Evolutionary conservation across 2,888 invertebrate species (phyloP).

Genomic region (Endotricha flammealis): DNA sequence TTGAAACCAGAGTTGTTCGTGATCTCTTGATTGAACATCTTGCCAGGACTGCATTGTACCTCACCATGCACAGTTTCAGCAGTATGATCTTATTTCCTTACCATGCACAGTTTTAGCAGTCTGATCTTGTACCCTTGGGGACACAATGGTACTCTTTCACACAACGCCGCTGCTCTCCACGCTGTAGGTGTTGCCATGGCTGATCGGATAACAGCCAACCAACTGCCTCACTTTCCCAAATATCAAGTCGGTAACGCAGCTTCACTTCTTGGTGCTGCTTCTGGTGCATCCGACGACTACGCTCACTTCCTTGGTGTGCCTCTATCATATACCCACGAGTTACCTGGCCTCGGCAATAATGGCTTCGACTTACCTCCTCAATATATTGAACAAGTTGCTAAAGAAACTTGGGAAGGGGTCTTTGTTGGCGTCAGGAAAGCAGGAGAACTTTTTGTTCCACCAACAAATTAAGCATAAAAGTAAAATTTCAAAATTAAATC

Average conservation of each 20-base stretch:
- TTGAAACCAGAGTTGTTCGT: conserved; percentile 79
- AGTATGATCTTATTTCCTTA: conserved; percentile 81
- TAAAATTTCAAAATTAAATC: too few relatives aligned
- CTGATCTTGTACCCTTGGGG: conserved; percentile 84
- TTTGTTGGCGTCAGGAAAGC: conserved; percentile 49
- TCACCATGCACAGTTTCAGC: conserved; percentile 89
- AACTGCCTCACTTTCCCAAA: conserved; percentile 45
- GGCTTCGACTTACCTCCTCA: conserved; percentile 62
- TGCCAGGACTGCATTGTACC: conserved; percentile 77
- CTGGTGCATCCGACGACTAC: conserved; percentile 83
- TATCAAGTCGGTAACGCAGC: conserved; percentile 75
- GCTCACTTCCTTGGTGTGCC: conserved; percentile 76
- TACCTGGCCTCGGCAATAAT: conserved; percentile 18
- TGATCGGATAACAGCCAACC: conserved; percentile 45
- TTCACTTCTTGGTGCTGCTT: conserved; percentile 69
- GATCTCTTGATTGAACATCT: conserved; percentile 73
- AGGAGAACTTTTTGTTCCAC: conserved; percentile 20
- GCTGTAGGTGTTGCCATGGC: conserved; percentile 54
- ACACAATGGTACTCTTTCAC: conserved; percentile 69
- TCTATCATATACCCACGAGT: conserved; percentile 45
- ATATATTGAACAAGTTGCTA: conserved; percentile 67
- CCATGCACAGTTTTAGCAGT: conserved; percentile 87
- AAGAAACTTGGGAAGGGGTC: conserved; percentile 75
- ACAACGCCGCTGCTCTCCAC: conserved; percentile 62
- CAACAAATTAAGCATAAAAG: neutral